These are phyloP conservation scores for Porphyrio hochstetteri DNA, from an alignment of 2,113 vertebrate species.

Conservation along the genomic window DNA sequence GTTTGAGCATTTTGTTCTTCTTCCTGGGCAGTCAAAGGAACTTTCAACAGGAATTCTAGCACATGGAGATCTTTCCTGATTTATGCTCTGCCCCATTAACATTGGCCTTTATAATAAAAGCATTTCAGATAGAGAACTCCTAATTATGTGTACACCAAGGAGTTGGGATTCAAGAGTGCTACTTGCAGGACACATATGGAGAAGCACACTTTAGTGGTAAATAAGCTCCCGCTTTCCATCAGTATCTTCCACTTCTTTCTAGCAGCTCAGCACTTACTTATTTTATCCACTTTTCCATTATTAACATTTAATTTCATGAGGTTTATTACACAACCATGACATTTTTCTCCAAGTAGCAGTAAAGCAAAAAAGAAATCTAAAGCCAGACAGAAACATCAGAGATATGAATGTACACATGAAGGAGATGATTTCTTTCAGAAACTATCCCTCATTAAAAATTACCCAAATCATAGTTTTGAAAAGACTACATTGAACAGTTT, in stretches of 20 bases:
- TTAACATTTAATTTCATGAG: neutral
- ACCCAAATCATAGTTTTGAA: neutral
- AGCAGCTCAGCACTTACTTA: neutral
- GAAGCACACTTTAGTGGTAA: neutral
- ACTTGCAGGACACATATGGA: neutral
- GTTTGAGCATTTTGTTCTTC: neutral
- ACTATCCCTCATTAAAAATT: neutral
- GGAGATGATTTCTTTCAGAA: neutral
- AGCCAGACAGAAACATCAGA: neutral
- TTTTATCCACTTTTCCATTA: neutral
- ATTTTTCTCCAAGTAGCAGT: neutral
- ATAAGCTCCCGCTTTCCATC: neutral
- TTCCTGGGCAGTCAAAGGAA: neutral
- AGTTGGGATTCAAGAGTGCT: neutral
- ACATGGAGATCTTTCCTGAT: neutral
- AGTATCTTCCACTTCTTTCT: neutral
- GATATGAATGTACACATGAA: neutral
- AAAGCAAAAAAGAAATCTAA: neutral
- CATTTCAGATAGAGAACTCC: neutral
- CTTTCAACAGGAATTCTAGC: neutral
- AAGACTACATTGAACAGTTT: neutral
- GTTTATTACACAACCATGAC: neutral
- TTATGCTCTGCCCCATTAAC: neutral
- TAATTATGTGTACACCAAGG: rapidly evolving
- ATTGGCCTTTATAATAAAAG: neutral